A percentile compares a stretch with the other conserved stretches of the same genome.
Conservation (phyloP, 1,140 invertebrate genomes). For the Kradibia gibbosae region DNA sequence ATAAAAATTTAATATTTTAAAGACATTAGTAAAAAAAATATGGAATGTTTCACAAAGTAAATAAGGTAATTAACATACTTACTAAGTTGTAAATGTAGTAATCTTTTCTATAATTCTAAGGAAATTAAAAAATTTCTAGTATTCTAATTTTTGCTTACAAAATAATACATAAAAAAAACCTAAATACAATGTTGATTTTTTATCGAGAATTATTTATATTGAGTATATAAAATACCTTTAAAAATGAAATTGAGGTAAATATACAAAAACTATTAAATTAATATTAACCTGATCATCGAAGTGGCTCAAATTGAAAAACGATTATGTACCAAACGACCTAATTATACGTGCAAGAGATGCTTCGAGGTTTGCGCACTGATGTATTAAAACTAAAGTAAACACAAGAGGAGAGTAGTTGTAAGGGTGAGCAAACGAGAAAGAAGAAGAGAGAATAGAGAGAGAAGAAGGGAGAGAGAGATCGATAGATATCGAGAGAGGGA, state of each 20-base stretch:
- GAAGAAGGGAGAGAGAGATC: neutral
- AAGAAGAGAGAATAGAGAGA: constrained; percentile 9
- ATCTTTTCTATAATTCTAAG: too few relatives aligned
- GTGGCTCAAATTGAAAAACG: constrained; percentile 8
- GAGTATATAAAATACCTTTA: neutral
- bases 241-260: too few relatives aligned
- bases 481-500: neutral
- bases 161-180: too few relatives aligned
- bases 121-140: too few relatives aligned
- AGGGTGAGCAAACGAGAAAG: neutral
- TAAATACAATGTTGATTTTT: neutral
- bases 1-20: too few relatives aligned
- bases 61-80: too few relatives aligned
- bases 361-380: constrained; percentile 16
- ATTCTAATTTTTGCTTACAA: too few relatives aligned
- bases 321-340: constrained; percentile 41
- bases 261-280: neutral
- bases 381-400: constrained; percentile 40
- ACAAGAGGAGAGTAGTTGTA: neutral
- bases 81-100: too few relatives aligned
- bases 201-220: neutral
- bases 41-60: too few relatives aligned
- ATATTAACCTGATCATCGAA: constrained; percentile 1
- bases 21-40: too few relatives aligned
- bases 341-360: constrained; percentile 34